These are phyloP conservation scores for Oxyruncus cristatus DNA, from an alignment of 2,113 vertebrate genomes.

Conservation along the genomic window DNA sequence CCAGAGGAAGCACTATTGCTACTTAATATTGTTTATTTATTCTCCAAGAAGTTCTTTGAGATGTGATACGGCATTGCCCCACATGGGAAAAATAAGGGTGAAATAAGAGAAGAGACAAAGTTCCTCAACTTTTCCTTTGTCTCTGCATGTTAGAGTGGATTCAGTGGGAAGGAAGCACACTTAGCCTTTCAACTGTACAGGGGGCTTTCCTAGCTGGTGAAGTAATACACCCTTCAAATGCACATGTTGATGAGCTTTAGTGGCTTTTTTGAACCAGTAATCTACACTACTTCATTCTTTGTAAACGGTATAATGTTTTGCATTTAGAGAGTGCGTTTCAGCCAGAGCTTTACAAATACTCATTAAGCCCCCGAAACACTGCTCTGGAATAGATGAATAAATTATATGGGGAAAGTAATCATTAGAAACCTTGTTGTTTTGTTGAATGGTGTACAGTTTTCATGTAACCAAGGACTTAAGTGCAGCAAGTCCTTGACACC, in stretches of 20 bases:
- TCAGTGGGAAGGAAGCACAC: conserved; percentile 3
- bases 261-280: conserved; percentile 35
- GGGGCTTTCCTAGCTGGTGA: neutral
- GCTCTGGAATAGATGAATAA: conserved; percentile 61
- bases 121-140: neutral
- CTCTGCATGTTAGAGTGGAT: neutral
- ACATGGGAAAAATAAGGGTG: neutral
- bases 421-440: conserved; percentile 51
- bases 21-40: neutral
- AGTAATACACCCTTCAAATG: conserved; percentile 1
- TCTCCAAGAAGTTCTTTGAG: neutral
- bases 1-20: neutral
- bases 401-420: conserved; percentile 50
- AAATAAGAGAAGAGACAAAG: neutral
- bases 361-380: conserved; percentile 30
- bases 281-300: conserved; percentile 31
- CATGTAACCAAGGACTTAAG: conserved; percentile 34
- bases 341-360: conserved; percentile 55
- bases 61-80: neutral
- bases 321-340: conserved; percentile 44
- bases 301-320: conserved; percentile 40
- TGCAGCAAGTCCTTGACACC: conserved; percentile 61
- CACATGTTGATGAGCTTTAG: conserved; percentile 34
- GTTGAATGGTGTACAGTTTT: conserved; percentile 37
- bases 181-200: neutral